Evolutionary conservation across 1,140 invertebrate genomes (phyloP), one percentile per base, ranked within the genome.

Genomic region (Drosophila aff.): DNA sequence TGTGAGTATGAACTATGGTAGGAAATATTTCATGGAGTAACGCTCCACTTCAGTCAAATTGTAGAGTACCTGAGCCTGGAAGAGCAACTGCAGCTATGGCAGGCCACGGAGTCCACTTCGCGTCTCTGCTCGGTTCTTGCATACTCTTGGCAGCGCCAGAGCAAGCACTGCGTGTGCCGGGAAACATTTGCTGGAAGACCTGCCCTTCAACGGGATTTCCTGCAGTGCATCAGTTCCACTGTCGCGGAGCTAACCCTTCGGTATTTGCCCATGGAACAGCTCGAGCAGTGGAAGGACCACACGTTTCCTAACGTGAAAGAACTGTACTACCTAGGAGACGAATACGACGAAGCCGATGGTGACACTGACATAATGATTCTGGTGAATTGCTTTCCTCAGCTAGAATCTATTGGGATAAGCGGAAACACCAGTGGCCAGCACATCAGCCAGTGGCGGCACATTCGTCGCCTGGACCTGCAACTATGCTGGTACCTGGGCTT

Each of bases 1-100:
- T 77, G 75, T 77, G 33, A 77, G 74, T 77, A 16, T 3, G 0
- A 15, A 36, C 16, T 23, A 1, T 2, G 6, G 3, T 6, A 5
- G n/a, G 13, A 31, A 38, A 13, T 8, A 38, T 6, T 18, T 21
- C 2, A 10, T 33, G 0, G 3, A n/a, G 15, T 53, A 68, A 47
- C 26, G 11, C 38, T 46, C 4, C 9, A n/a, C 40, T 36, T 52
- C 43, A 77, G 75, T 40, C 36, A 40, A 69, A 77, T 77, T 69
- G 28, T 68, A 69, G 75, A 77, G 38, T 69, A 62, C 26, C 43
- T 77, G 13, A 16, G 15, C n/a, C 44, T 77, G 2, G 50, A 77
- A 1, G 74, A 77, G 18, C 75, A 77, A 13, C 13, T 77, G 57
- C 18, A 61, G 7, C 41, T 77, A 16, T 77, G 75, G 75, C 44